Base-by-base conservation (phyloP, 1,140 invertebrate species). In the Zophobas morio region DNA sequence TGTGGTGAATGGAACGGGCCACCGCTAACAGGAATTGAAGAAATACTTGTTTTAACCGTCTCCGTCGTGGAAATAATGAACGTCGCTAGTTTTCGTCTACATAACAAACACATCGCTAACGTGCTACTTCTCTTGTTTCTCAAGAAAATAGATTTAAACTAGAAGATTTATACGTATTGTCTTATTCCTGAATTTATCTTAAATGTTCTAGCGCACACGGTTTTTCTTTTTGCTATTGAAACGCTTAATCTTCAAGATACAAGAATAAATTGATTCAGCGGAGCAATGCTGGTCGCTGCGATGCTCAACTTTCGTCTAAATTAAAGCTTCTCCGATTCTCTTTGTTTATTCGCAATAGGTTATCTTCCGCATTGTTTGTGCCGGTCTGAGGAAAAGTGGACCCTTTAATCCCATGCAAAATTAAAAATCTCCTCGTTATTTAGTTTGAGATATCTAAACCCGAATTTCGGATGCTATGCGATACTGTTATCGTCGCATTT, bases 131-230 rank as follows among this genome's bases (percentile, higher is more conserved):
- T 57, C 54, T 74, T 74, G 51, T 54, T 56, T 37, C 20, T 42
- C 71, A 56, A 56, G 42, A 57, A 74, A 74, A 74, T 74, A 74
- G 71, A 74, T 74, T 74, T 74, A 74, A 74, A 74, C 54, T 74
- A 20, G 2, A 56, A 74, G 71, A 74, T 74, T 53, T 74, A 74
- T 74, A 74, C 40, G 36, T 57, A 54, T 72, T 74, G 60, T 66
- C 60, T 66, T 66, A 66, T 42, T 66, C 35, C 60, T 66, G 60
- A 42, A 66, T 63, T 63, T 63, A 63, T 63, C 57, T 63, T 63
- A 63, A 63, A 63, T 63, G 57, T 63, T 51, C 57, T 63, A 6
- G 57, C 57, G 39, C 34, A 63, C 36, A 8, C 20, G 20, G 20
- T 20, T 66, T 66, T 66, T 66, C 60, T 66, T 66, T 66, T 66